These are phyloP conservation scores for Psilopsiagon aymara DNA, from an alignment of 2,113 vertebrate genomes.

Conservation along the genomic window DNA sequence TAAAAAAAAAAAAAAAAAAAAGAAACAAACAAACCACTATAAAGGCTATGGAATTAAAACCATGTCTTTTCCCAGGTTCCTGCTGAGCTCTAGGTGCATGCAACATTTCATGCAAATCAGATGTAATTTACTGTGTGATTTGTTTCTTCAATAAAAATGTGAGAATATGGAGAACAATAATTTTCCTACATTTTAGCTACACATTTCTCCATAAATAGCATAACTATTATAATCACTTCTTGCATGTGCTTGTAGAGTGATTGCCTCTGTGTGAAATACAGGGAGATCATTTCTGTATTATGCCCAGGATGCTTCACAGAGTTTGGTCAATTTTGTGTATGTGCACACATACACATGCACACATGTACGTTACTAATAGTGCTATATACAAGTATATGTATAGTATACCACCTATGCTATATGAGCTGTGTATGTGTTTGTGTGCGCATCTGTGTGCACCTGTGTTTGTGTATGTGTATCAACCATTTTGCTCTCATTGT, in stretches of 20 bases:
- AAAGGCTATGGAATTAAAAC: constrained; percentile 61
- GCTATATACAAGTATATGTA: not conserved
- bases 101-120: constrained; percentile 49
- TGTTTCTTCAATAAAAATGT: constrained; percentile 67
- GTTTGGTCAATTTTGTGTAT: not conserved
- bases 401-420: not conserved
- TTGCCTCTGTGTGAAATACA: constrained; percentile 19
- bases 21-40: not conserved
- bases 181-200: constrained; percentile 35
- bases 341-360: not conserved
- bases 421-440: fast-evolving
- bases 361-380: not conserved
- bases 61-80: constrained; percentile 55
- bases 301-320: not conserved
- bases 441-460: not conserved
- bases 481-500: not conserved
- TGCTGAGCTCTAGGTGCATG: constrained; percentile 22
- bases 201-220: constrained; percentile 60
- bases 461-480: not conserved
- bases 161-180: constrained; percentile 18
- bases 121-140: constrained; percentile 63
- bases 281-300: constrained; percentile 5
- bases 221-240: constrained; percentile 65
- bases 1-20: not conserved
- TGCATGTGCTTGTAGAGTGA: constrained; percentile 26